Percentiles rank a stretch among this genome's conserved stretches.
Conservation (phyloP, 2,797 vertebrate species). For the Sibirionetta formosa region DNA sequence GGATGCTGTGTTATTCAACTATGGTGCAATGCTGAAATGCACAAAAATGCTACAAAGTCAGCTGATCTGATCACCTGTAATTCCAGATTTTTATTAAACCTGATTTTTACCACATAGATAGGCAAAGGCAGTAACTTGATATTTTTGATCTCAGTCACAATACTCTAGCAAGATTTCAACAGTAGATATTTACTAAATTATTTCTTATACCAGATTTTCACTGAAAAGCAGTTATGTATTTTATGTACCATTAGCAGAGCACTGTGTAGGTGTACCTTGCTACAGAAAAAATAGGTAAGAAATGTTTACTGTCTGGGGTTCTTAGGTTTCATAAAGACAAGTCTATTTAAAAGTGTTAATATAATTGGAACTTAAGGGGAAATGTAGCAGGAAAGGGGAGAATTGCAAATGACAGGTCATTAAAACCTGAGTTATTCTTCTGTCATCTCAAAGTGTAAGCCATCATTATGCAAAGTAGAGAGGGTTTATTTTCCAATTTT, state of each 20-base stretch:
- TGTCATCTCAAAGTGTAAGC: neutral
- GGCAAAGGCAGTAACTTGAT: neutral
- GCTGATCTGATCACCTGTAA: slow-evolving; percentile 14
- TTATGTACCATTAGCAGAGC: neutral
- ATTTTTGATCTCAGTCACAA: slow-evolving; percentile 13
- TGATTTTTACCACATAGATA: neutral
- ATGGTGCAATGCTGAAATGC: neutral
- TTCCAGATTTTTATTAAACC: neutral
- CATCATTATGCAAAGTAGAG: neutral
- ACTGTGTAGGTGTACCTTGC: neutral
- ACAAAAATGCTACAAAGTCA: neutral
- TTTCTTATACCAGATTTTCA: neutral
- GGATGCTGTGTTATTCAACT: neutral
- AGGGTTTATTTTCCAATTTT: neutral
- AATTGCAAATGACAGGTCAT: neutral
- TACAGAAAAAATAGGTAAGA: neutral
- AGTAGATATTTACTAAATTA: slow-evolving; percentile 14
- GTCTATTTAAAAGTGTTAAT: neutral
- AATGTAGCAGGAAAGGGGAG: neutral
- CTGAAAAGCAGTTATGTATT: neutral
- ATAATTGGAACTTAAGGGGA: neutral
- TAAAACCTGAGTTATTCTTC: neutral
- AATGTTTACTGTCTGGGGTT: neutral
- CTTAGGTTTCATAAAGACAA: neutral
- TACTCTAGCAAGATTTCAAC: neutral